Percentiles rank a stretch among this genome's conserved stretches.
Evolutionary conservation across 1,140 invertebrate genomes (phyloP).

Genomic region (Armadillidium nasatum): DNA sequence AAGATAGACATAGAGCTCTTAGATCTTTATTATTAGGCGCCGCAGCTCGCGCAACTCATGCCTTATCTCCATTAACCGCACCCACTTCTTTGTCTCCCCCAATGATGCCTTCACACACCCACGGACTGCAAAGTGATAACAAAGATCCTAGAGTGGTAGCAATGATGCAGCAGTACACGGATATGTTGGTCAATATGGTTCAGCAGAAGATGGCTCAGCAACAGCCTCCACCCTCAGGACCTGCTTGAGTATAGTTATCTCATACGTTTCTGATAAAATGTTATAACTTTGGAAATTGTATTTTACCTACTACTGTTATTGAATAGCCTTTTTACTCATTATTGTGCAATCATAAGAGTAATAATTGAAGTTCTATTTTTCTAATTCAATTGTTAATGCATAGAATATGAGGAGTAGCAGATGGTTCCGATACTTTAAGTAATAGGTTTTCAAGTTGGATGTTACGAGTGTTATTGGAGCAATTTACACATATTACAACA

Average conservation of each 20-base stretch:
- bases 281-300: not conserved
- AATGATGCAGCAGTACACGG: constrained; percentile 63
- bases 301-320: constrained; percentile 1
- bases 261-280: not conserved
- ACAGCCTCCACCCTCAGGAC: constrained; percentile 41
- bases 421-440: no score
- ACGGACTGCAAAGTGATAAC: constrained; percentile 20
- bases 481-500: no score
- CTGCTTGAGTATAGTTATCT: constrained; percentile 28
- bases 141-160: constrained; percentile 52
- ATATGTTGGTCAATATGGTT: constrained; percentile 59
- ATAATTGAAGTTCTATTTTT: no score
- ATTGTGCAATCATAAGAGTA: constrained; percentile 43
- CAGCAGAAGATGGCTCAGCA: constrained; percentile 57
- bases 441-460: no score
- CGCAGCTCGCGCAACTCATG: constrained; percentile 40
- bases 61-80: constrained; percentile 39
- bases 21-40: constrained; percentile 39
- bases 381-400: no score
- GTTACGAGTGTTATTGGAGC: no score
- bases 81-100: constrained; percentile 29
- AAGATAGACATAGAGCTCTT: constrained; percentile 37
- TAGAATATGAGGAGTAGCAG: no score
- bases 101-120: constrained; percentile 4
- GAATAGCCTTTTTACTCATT: not conserved